These are phyloP conservation scores for Parotocinclus haroldoi DNA, from an alignment of 2,797 vertebrate species.

Conservation along the genomic window DNA sequence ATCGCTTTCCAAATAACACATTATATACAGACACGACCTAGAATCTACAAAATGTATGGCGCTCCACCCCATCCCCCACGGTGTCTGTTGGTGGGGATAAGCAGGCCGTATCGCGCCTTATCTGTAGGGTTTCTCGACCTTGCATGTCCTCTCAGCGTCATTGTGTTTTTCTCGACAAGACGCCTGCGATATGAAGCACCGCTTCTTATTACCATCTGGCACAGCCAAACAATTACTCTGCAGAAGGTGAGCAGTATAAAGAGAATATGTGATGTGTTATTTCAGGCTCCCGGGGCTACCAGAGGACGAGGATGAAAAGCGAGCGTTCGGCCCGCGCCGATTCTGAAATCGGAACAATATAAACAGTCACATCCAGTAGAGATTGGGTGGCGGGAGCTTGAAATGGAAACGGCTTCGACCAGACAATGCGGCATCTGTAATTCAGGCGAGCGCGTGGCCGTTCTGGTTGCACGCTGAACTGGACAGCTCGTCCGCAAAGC, in stretches of 20 bases:
- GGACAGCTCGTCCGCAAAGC: no score
- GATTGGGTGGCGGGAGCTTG: constrained; percentile 25
- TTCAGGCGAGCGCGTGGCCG: no score
- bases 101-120: no score
- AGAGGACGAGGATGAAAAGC: constrained; percentile 25
- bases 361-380: constrained; percentile 35
- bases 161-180: neutral
- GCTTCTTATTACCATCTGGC: constrained; percentile 22
- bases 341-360: constrained; percentile 33
- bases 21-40: no score
- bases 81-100: no score
- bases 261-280: constrained; percentile 40
- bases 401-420: constrained; percentile 25
- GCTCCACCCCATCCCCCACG: no score
- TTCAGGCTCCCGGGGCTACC: constrained; percentile 25
- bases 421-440: no score
- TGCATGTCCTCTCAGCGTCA: no score
- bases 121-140: no score
- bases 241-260: constrained; percentile 39
- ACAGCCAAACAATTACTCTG: constrained; percentile 25
- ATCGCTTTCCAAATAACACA: no score
- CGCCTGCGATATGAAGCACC: neutral
- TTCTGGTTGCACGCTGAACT: no score
- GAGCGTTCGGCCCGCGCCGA: constrained; percentile 29
- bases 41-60: no score